Evolutionary conservation across 2,888 invertebrate genomes (phyloP), one percentile per base, ranked within the genome.

Genomic region (Isoperla grammatica): DNA sequence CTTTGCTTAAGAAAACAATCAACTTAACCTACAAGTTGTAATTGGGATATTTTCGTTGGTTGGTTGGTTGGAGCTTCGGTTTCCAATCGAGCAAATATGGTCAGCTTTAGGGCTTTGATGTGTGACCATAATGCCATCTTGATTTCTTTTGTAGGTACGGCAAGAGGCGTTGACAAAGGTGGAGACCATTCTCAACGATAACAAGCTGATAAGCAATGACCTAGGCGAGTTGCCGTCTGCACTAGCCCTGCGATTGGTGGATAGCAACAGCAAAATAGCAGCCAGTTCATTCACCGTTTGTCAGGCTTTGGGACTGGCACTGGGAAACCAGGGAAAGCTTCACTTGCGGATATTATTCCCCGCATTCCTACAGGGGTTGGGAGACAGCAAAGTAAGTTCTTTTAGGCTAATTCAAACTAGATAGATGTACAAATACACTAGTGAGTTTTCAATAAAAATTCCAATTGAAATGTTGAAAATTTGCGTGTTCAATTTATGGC

Each of bases 201-300:
- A 90, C 0, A 86, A 89, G 66, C 83, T 89, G 8, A 90, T 97
- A 64, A 91, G 90, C 67, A 77, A 90, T 0, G 84, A 85, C 13
- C 79, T 97, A 42, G 95, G 94, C 0, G 93, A 93, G 70, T 74
- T 95, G 39, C 89, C 93, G 0, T 85, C 88, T 56, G 88, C 88
- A 0, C 73, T 97, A 11, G 84, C 85, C 0, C 81, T 83, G 0
- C 80, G 96, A 1, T 77, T 96, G 13, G 77, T 86, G 0, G 97
- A 97, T 72, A 93, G 94, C 49, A 97, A 97, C 76, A 92, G 91
- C 20, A 95, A 93, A 74, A 83, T 97, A 65, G 92, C 92, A 0
- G 89, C 90, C 69, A 85, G 86, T 13, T 84, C 95, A 0, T 75
- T 96, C 46, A 84, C 85, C 59, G 86, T 96, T 61, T 93, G 94